Conservation (phyloP, 2,113 vertebrate genomes). For the Pimephales promelas region DNA sequence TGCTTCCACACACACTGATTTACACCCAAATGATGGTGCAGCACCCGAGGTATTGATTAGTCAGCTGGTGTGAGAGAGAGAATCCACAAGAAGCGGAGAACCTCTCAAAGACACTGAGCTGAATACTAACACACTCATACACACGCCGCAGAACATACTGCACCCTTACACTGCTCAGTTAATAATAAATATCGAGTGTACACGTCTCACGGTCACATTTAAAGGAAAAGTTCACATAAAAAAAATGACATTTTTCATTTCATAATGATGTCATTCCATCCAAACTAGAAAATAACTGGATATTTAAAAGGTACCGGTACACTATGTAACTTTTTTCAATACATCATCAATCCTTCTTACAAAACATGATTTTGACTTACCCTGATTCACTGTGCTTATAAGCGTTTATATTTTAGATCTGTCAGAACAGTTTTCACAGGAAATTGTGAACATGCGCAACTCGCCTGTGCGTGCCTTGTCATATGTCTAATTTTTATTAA, state of each 20-base stretch:
- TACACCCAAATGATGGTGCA: conserved; percentile 41
- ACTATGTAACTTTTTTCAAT: too few relatives aligned
- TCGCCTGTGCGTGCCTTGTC: too few relatives aligned
- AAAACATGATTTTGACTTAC: too few relatives aligned
- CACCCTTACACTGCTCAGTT: neutral
- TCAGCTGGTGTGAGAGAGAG: conserved; percentile 16
- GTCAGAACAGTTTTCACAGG: too few relatives aligned
- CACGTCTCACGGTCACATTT: neutral
- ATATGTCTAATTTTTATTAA: too few relatives aligned
- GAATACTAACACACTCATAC: conserved; percentile 38
- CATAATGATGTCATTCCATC: neutral
- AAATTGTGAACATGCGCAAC: too few relatives aligned
- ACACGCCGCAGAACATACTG: neutral
- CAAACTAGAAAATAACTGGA: neutral
- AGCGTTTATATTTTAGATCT: too few relatives aligned
- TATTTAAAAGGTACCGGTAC: too few relatives aligned
- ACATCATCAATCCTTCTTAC: too few relatives aligned
- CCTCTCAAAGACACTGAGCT: conserved; percentile 26
- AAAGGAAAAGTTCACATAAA: neutral
- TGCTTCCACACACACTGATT: conserved; percentile 20
- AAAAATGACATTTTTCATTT: neutral
- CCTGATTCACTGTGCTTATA: too few relatives aligned
- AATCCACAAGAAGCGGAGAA: conserved; percentile 17
- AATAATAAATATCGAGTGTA: neutral
- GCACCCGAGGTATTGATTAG: conserved; percentile 35